These are phyloP conservation scores for Eupithecia subfuscata DNA, from an alignment of 2,888 invertebrate species.

Conservation along the genomic window DNA sequence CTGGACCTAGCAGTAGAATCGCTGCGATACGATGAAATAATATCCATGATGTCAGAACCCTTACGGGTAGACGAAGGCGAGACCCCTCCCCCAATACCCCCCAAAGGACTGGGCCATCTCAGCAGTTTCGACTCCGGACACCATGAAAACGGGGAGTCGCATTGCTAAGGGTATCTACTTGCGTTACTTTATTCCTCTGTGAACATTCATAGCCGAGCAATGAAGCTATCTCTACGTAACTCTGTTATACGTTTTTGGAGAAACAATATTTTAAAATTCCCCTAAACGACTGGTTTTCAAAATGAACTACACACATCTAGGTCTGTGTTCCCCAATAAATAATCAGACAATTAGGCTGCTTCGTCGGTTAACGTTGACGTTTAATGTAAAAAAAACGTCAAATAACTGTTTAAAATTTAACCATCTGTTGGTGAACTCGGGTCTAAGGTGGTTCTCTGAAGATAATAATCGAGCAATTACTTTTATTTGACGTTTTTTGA, in stretches of 20 bases:
- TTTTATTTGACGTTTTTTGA: too few species aligned
- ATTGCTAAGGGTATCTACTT: conserved; percentile 58
- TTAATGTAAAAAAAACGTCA: too few species aligned
- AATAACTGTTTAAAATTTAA: too few species aligned
- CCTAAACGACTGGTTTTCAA: neutral
- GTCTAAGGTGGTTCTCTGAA: too few species aligned
- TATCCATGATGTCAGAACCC: conserved; percentile 78
- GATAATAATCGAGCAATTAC: too few species aligned
- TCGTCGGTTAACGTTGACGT: too few species aligned
- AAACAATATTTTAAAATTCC: neutral
- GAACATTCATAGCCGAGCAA: neutral
- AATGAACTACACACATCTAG: neutral
- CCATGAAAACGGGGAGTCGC: conserved; percentile 76
- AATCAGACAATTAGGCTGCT: too few species aligned
- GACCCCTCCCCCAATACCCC: conserved; percentile 77
- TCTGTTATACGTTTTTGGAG: neutral
- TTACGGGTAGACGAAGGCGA: conserved; percentile 73
- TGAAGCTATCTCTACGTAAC: neutral
- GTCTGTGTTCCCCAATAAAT: too few species aligned
- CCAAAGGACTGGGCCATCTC: conserved; percentile 76
- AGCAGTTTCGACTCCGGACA: conserved; percentile 79
- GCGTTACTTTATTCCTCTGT: neutral
- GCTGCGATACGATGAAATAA: conserved; percentile 77
- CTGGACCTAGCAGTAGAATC: conserved; percentile 75
- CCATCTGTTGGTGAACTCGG: too few species aligned